Base-by-base conservation (phyloP, 1,140 invertebrate species). In the Bombus fervidus region DNA sequence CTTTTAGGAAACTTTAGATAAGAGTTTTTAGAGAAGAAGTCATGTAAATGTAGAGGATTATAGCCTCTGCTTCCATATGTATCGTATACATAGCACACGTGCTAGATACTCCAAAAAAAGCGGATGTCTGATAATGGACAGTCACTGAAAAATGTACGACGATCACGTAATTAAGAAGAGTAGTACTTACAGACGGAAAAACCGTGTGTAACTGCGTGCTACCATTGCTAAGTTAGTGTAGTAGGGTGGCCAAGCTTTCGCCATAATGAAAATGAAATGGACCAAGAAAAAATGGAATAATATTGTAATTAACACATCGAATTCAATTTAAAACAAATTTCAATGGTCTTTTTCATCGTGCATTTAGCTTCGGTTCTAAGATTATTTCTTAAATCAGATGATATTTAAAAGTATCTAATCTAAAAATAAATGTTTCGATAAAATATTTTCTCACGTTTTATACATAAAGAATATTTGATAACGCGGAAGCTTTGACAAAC, bases 41-140 rank as follows among this genome's bases (percentile, higher is more conserved):
- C 62, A 69, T 88, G 79, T 91, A 91, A 88, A 81, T 53, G 77
- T 85, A 92, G 92, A 92, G 86, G 64, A 91, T 82, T 69, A 88
- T 93, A 93, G 93, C 86, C 87, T 81, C 88, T 93, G 92, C 92
- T 93, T 93, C 91, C 86, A 86, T 92, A 90, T 84, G 22, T 79
- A 79, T 89, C 47, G 80, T 88, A 92, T 86, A 91, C 87, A 90
- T 90, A 78, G 90, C 91, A 89, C 89, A 82, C 77, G 75, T 86
- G 90, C 73, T 80, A 64, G n/a, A 83, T 64, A 83, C n/a, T 71
- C 5, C 41, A 37, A 43, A 31, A 76, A 25, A 43, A 0, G 43
- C 13, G 37, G 6, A 72, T 72, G 18, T 57, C 41, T 59, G 78
- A 66, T 47, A 47, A 64, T 74, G 69, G 22, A 71, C 28, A 37